These are phyloP conservation scores for Phasianus colchicus DNA, from an alignment of 2,113 vertebrate genomes.

Conservation along the genomic window DNA sequence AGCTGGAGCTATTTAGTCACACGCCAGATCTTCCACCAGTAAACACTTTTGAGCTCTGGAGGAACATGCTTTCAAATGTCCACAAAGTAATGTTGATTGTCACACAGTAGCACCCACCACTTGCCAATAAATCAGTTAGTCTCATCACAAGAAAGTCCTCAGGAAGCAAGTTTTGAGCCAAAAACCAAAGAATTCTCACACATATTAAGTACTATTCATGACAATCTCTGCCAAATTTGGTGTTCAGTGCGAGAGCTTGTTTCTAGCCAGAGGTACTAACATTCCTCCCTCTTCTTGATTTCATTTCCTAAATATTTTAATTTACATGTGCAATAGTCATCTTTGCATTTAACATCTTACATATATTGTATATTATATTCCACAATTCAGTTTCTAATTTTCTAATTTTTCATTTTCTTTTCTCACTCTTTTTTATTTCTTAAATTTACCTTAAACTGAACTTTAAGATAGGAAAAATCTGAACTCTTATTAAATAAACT, in stretches of 20 bases:
- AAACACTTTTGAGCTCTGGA: no score
- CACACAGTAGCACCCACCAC: no score
- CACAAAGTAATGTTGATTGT: no score
- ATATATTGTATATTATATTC: not conserved
- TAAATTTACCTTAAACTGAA: not conserved
- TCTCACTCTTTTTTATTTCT: not conserved
- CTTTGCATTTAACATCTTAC: not conserved
- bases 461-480: conserved; percentile 6
- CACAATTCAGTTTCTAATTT: not conserved
- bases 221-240: not conserved
- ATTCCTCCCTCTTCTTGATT: not conserved
- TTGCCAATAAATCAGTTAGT: no score
- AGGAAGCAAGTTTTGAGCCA: no score
- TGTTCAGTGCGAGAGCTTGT: not conserved
- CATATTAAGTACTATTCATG: not conserved
- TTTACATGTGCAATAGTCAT: not conserved
- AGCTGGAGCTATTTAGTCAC: no score
- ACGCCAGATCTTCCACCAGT: no score
- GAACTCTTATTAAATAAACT: not conserved
- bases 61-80: no score
- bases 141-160: no score
- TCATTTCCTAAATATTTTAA: not conserved
- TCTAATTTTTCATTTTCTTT: not conserved
- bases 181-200: no score
- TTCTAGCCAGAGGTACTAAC: not conserved